phyloP scores from a whole-genome alignment of 2,797 vertebrate genomes.

The Echeneis naucrates region DNA sequence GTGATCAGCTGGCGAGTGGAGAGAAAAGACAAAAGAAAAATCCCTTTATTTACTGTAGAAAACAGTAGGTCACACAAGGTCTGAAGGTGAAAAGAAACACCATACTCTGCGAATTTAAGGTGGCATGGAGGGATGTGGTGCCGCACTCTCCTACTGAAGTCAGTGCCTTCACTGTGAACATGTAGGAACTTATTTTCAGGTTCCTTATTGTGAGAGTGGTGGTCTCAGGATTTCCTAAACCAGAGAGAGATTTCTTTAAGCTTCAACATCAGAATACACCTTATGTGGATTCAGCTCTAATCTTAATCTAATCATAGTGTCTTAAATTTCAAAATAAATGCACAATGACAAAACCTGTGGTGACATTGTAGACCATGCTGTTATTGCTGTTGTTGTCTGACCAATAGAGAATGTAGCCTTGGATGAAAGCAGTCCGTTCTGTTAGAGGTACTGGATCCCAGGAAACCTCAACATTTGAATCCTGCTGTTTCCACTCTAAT shows the following conservation, averaged over 20 bases:
- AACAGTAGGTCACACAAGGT: neutral
- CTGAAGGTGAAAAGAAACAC: neutral
- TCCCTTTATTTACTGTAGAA: neutral
- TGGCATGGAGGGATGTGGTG: fast-evolving
- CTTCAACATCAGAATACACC: neutral
- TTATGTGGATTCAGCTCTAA: neutral
- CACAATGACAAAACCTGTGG: slow-evolving; percentile 59
- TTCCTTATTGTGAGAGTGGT: slow-evolving; percentile 42
- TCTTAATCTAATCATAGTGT: no score
- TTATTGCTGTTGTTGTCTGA: fast-evolving
- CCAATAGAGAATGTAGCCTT: slow-evolving; percentile 64
- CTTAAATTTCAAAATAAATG: no score
- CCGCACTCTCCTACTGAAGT: slow-evolving; percentile 71
- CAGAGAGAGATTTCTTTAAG: neutral
- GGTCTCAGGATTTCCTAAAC: slow-evolving; percentile 28
- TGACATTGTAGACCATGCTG: neutral
- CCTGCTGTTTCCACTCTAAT: slow-evolving; percentile 14
- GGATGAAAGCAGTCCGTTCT: slow-evolving; percentile 70
- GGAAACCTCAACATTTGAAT: slow-evolving; percentile 50
- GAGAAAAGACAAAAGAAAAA: neutral
- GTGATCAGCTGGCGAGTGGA: slow-evolving; percentile 73
- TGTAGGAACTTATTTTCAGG: slow-evolving; percentile 54
- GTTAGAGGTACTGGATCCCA: slow-evolving; percentile 64
- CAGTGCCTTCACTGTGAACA: slow-evolving; percentile 62
- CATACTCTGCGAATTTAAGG: slow-evolving; percentile 46